These are phyloP conservation scores for Turritopsis dohrnii DNA, from an alignment of 30 jellyfish, hydroid and myxozoan species.

Conservation along the genomic window DNA sequence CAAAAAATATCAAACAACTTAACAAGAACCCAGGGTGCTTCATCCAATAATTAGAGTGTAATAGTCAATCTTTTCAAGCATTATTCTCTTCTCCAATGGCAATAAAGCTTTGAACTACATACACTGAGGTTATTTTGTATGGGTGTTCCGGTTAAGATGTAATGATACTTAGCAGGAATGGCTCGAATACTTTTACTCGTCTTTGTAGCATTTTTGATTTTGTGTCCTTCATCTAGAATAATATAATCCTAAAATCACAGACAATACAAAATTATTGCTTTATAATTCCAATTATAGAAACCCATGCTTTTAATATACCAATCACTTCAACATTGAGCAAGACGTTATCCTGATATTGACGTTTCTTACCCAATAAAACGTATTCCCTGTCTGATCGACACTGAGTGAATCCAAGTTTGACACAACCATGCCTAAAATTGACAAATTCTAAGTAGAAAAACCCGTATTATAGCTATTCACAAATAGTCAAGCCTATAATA, in stretches of 20 bases:
- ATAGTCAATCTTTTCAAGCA: too few relatives aligned
- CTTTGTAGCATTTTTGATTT: conserved; percentile 76
- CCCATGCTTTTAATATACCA: background rate
- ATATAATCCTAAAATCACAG: conserved; percentile 59
- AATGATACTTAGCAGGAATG: conserved; percentile 58
- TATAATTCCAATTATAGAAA: too few relatives aligned
- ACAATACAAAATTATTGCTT: background rate
- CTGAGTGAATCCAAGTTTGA: conserved; percentile 53
- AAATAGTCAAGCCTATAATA: too few relatives aligned
- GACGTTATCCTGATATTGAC: too few relatives aligned
- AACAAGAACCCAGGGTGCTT: too few relatives aligned
- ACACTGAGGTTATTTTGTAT: conserved; percentile 81
- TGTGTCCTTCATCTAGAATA: conserved; percentile 93
- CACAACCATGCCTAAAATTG: conserved; percentile 78
- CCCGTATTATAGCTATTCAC: too few relatives aligned
- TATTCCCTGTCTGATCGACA: conserved; percentile 22
- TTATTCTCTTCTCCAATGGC: too few relatives aligned
- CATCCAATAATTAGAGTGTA: too few relatives aligned
- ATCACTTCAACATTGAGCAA: background rate
- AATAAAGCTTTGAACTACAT: conserved; percentile 19
- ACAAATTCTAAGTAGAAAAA: too few relatives aligned
- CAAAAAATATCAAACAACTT: too few relatives aligned
- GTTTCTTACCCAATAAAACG: conserved; percentile 79
- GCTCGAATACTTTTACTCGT: conserved; percentile 69
- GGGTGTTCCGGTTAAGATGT: conserved; percentile 92